These are phyloP conservation scores for Leptocoma aspasia DNA, from an alignment of 2,113 vertebrate genomes.

Conservation along the genomic window DNA sequence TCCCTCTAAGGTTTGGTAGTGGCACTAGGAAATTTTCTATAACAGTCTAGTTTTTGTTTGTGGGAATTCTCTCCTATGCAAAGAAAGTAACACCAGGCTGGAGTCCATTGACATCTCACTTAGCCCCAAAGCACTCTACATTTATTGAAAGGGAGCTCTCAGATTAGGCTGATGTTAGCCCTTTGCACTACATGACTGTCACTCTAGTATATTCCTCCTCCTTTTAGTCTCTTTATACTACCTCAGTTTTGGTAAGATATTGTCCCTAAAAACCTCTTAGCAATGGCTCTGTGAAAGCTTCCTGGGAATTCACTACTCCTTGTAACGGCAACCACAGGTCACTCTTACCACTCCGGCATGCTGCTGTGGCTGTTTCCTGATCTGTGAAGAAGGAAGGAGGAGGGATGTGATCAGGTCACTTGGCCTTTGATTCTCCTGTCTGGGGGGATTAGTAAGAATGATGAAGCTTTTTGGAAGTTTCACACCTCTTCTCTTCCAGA, in stretches of 20 bases:
- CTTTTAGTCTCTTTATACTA: neutral
- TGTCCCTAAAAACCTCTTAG: neutral
- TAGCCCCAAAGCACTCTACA: neutral
- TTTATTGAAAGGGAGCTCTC: neutral
- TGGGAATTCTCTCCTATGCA: neutral
- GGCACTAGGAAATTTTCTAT: neutral
- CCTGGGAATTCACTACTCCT: neutral
- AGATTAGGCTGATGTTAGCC: neutral
- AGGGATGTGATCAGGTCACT: neutral
- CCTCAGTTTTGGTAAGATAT: neutral
- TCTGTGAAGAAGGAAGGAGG: neutral
- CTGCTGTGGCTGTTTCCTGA: neutral
- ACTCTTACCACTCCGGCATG: neutral
- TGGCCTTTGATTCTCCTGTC: neutral
- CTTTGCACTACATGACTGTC: neutral
- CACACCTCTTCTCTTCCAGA: neutral
- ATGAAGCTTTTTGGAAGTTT: neutral
- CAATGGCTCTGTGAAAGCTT: neutral
- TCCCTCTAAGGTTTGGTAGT: neutral
- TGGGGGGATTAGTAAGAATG: neutral
- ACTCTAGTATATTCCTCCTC: neutral
- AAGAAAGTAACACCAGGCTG: neutral
- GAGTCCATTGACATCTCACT: neutral
- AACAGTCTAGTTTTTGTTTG: neutral
- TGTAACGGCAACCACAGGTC: neutral